Base-by-base conservation (phyloP, 2,888 invertebrate genomes). In the Mamestra brassicae region DNA sequence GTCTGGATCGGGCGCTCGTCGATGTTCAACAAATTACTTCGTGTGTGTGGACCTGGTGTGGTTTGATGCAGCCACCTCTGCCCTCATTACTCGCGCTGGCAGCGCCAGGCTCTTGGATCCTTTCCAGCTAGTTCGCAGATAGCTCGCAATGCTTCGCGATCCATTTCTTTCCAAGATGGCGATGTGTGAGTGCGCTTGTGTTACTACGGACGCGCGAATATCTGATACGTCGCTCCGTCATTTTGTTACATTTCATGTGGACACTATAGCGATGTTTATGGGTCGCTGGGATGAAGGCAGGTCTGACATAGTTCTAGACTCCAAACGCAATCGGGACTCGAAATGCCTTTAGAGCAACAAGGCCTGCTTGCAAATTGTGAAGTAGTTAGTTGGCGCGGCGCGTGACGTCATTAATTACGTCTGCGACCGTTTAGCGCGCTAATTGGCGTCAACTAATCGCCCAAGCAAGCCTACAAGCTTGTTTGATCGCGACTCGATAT, bases 81-180 rank as follows among this genome's bases (percentile, higher is more conserved):
- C n/a, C 52, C 45, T 78, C 57, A 63, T 54, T 38, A 63, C 55
- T 42, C 34, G 78, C 17, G 36, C 36, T 10, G 62, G 50, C 47
- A n/a, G 69, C 57, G 26, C 11, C 45, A 38, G 70, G 15, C 52
- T 65, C 26, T 66, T 74, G 80, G 80, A 65, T 13, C 0, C 15
- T 8, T 60, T 80, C 78, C 80, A 80, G 74, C 45, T 54, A 0
- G 36, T 52, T 36, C 8, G n/a, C 62, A 50, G 34, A 47, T 52
- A 57, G 60, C 26, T 50, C 42, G 54, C n/a, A n/a, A 7, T 66
- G 52, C 42, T 58, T 58, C 58, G 45, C 54, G 11, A 58, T 58
- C 38, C 36, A 66, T 66, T 79, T 70, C 47, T 62, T 70, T 62
- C 11, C 17, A 58, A 52, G n/a, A 54, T 63, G 74, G 60, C 58